A percentile compares a stretch with the other conserved stretches of the same genome.
phyloP scores from a whole-genome alignment of 2,888 invertebrate genomes.

The Diaprepes abbreviatus region DNA sequence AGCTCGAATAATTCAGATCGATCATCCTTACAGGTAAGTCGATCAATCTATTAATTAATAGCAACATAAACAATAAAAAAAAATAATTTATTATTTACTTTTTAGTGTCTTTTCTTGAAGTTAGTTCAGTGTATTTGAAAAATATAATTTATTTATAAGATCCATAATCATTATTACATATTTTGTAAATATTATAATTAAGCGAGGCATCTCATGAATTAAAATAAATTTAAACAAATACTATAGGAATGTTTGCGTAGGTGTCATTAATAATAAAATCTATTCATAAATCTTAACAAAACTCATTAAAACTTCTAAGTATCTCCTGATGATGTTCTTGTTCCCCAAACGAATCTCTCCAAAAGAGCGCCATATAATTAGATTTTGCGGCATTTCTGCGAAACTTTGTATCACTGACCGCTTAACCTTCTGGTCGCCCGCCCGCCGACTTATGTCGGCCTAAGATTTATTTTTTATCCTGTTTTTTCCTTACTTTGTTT shows the following conservation, averaged over 20 bases:
- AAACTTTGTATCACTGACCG: conserved; percentile 64
- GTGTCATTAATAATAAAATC: conserved; percentile 31
- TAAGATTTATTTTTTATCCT: conserved; percentile 41
- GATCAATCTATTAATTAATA: too few relatives aligned
- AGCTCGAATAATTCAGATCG: too few relatives aligned
- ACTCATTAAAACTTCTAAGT: conserved; percentile 30
- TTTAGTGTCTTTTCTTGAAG: too few relatives aligned
- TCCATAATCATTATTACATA: too few relatives aligned
- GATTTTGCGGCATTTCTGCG: conserved; percentile 63
- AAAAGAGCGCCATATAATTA: conserved; percentile 64
- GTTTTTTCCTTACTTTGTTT: conserved; percentile 13
- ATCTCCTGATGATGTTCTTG: conserved; percentile 23
- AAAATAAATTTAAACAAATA: too few relatives aligned
- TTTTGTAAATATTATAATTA: too few relatives aligned
- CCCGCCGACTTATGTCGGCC: conserved; percentile 60
- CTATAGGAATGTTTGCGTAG: conserved; percentile 25
- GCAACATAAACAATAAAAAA: too few relatives aligned
- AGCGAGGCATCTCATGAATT: too few relatives aligned
- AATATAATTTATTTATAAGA: too few relatives aligned
- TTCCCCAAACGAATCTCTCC: conserved; percentile 11
- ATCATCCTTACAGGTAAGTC: too few relatives aligned
- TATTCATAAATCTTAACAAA: conserved; percentile 14
- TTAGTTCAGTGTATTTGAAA: too few relatives aligned
- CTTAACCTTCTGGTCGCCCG: conserved; percentile 60
- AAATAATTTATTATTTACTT: too few relatives aligned